Base-by-base conservation (phyloP, 2,113 vertebrate genomes). In the Cyanoliseus patagonus region DNA sequence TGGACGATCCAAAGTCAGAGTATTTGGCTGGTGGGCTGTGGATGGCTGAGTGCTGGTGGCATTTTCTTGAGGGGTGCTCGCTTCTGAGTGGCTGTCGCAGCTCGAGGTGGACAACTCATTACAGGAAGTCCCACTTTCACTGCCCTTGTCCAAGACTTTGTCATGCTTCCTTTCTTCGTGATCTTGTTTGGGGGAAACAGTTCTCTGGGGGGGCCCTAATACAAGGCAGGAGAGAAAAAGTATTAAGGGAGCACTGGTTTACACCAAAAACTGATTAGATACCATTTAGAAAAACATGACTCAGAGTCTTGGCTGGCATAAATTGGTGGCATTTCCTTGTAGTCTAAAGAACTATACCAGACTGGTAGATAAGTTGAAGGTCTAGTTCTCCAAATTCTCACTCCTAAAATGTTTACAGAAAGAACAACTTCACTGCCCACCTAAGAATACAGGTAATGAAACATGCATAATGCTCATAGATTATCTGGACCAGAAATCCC, bases 31-130 rank as follows among this genome's bases (percentile, higher is more conserved):
- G 76, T 98, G 98, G 27, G 98, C 97, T 37, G 98, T 59, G 8
- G 98, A 97, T 90, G 98, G 98, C 68, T 97, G 98, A 64, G 97
- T 94, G 25, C 53, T 95, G 63, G 97, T 74, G 3, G 97, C 96
- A 14, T 98, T 98, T 53, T 98, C 99, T 97, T 99, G 99, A 51
- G 98, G 99, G 9, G 98, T 98, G 92, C 98, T 98, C 0, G 98
- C 98, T 84, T 99, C 99, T 0, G 99, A 99, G 90, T 98, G 99
- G 75, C 99, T 99, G 97, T 99, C 99, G 53, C 99, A 99, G 74
- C 99, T 99, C 3, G 99, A 99, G 27, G 98, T 98, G 88, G 99
- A 99, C 66, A 99, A 87, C 95, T 99, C 99, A 0, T 99, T 99
- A 73, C 98, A 98, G 53, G 99, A 99, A 63, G 98, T 98, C 41